Evolutionary conservation across 1,140 invertebrate species (phyloP), one percentile per base, ranked within the genome.

Genomic region (Drosophila triauraria): DNA sequence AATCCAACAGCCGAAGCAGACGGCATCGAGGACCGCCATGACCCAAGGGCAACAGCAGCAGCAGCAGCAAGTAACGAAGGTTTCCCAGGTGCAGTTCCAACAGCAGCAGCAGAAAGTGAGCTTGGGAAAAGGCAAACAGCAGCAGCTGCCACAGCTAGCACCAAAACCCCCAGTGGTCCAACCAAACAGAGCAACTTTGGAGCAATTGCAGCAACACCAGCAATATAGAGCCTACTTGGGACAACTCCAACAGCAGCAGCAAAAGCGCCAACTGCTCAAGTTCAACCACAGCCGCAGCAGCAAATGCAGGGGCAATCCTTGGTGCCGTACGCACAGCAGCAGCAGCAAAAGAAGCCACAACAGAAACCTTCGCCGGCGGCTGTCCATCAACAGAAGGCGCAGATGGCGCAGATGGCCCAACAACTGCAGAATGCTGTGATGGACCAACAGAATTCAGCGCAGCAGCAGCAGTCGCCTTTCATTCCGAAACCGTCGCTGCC

Each of bases 271-370:
- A 54, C 20, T 7, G 35, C 6, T 3, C 42, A 54, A 47, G 20
- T 32, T 1, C 61, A 23, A n/a, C 54, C 42, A 42, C 23, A 40
- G 23, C 53, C 56, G 15, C 57, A 59, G 25, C 65, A 59, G 43
- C 25, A 25, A 48, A 54, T 54, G 13, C 53, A 40, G 20, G 17
- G 3, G 7, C 51, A 20, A 23, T 17, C 9, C 2, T 23, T 40
- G 35, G 32, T 56, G n/a, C 53, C 35, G 1, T 40, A 40, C 3
- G 13, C 12, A 5, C 61, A 25, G 23, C 62, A 57, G 48, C 59
- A 53, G 42, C 59, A 57, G 48, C 74, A 42, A 3, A 60, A 38
- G 12, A 70, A 65, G 38, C 53, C 27, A 8, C 62, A 80, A 27
- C 62, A 40, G 20, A 57, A 53, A 12, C 7, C 51, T 8, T 27